A percentile compares a stretch with the other conserved stretches of the same genome.
Evolutionary conservation across 2,797 vertebrate genomes (phyloP).

Genomic region (Rhodeus uyekii): DNA sequence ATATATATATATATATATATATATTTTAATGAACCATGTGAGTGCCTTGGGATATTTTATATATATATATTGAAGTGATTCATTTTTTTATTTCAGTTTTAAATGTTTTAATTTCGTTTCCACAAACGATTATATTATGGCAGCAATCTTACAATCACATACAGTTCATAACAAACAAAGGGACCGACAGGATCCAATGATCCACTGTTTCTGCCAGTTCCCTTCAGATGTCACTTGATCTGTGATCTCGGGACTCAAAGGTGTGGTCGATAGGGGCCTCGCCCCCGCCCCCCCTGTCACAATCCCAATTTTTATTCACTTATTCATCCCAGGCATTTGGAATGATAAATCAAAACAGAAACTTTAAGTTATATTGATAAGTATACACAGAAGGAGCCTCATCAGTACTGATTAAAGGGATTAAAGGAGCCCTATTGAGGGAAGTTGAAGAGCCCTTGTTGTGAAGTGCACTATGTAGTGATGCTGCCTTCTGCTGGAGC

Average conservation of each 20-base stretch:
- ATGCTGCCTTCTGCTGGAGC: slow-evolving; percentile 77
- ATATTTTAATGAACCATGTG: too few relatives aligned
- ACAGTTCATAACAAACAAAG: neutral
- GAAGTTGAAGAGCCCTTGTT: slow-evolving; percentile 18
- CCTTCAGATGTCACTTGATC: slow-evolving; percentile 1
- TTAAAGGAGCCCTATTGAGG: neutral
- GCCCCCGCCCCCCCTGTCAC: slow-evolving; percentile 65
- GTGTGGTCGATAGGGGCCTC: slow-evolving; percentile 63
- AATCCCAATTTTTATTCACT: slow-evolving; percentile 1
- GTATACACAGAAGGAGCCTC: neutral
- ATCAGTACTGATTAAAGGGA: neutral
- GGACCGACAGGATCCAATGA: neutral
- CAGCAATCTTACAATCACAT: neutral
- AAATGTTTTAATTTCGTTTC: neutral
- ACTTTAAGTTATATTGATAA: neutral
- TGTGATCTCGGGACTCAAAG: slow-evolving; percentile 48
- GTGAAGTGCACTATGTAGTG: slow-evolving; percentile 46
- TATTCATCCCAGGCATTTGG: slow-evolving; percentile 3
- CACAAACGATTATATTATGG: neutral
- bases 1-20: too few relatives aligned
- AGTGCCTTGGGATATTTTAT: too few relatives aligned
- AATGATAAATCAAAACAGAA: neutral
- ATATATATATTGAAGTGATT: too few relatives aligned
- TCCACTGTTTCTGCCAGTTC: neutral
- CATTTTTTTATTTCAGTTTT: neutral